phyloP scores from a whole-genome alignment of 2,113 vertebrate species.

The Ictalurus furcatus region DNA sequence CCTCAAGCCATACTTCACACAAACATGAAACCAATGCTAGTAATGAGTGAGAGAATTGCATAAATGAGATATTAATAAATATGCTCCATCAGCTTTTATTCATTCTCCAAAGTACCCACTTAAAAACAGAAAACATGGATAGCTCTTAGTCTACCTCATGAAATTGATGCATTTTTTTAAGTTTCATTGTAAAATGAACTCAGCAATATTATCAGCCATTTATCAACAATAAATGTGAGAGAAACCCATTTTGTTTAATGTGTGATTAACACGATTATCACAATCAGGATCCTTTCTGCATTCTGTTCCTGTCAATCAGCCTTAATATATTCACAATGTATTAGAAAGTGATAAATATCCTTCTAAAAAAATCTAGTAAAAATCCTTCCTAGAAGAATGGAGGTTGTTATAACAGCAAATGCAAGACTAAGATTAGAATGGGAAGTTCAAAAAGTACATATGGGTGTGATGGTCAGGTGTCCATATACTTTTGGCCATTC shows the following conservation, averaged over 20 bases:
- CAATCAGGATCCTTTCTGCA: neutral
- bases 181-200: neutral
- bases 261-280: neutral
- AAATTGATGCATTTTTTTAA: neutral
- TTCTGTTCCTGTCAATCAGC: neutral
- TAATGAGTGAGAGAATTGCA: conserved; percentile 1
- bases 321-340: neutral
- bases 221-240: neutral
- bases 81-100: conserved; percentile 3
- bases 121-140: neutral
- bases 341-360: neutral
- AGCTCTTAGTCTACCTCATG: neutral
- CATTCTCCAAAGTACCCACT: neutral
- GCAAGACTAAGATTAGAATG: neutral
- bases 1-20: conserved; percentile 3
- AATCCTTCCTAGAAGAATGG: neutral
- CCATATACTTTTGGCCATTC: neutral
- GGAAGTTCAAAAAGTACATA: neutral
- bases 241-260: neutral
- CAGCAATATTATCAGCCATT: neutral
- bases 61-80: conserved; percentile 1
- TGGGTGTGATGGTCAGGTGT: neutral
- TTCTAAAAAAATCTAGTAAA: neutral
- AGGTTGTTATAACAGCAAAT: neutral
- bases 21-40: neutral